Conservation (phyloP, 2,888 invertebrate species). For the Andrena haemorrhoa region DNA sequence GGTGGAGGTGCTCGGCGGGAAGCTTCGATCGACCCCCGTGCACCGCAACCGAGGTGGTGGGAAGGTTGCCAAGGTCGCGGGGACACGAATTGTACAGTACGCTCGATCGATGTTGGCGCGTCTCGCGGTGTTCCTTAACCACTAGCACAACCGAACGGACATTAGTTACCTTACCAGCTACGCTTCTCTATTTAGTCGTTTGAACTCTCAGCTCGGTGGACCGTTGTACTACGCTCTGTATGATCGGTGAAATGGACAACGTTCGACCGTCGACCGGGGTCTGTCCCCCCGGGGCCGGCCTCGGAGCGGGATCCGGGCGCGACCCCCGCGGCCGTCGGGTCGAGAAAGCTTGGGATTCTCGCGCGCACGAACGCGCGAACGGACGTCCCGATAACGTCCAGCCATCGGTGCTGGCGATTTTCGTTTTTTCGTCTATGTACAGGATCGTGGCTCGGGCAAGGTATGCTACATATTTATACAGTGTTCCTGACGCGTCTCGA, state of each 20-base stretch:
- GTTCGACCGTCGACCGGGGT: too few relatives aligned
- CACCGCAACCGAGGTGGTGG: not conserved
- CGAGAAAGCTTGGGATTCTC: not conserved
- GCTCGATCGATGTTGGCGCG: constrained; percentile 56
- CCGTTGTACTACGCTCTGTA: constrained; percentile 64
- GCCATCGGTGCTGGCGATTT: constrained; percentile 43
- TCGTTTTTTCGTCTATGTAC: constrained; percentile 41
- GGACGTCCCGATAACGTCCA: constrained; percentile 16
- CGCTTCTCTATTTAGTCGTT: constrained; percentile 11
- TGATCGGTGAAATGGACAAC: constrained; percentile 53
- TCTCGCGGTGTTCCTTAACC: constrained; percentile 37
- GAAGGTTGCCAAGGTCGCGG: not conserved
- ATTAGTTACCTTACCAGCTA: constrained; percentile 50
- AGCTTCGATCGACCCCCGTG: constrained; percentile 22
- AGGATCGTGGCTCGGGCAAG: constrained; percentile 34
- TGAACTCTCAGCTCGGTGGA: constrained; percentile 23
- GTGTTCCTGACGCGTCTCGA: not conserved
- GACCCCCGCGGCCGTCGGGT: too few relatives aligned
- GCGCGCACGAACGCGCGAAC: not conserved
- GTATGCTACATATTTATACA: constrained; percentile 55
- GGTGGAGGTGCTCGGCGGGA: constrained; percentile 7
- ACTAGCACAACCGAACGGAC: constrained; percentile 63
- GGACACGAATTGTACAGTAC: constrained; percentile 61
- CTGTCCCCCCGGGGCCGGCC: too few relatives aligned
- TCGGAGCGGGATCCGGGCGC: too few relatives aligned